These are phyloP conservation scores for Larimichthys polyactis DNA, from an alignment of 2,113 vertebrate species.

Conservation along the genomic window DNA sequence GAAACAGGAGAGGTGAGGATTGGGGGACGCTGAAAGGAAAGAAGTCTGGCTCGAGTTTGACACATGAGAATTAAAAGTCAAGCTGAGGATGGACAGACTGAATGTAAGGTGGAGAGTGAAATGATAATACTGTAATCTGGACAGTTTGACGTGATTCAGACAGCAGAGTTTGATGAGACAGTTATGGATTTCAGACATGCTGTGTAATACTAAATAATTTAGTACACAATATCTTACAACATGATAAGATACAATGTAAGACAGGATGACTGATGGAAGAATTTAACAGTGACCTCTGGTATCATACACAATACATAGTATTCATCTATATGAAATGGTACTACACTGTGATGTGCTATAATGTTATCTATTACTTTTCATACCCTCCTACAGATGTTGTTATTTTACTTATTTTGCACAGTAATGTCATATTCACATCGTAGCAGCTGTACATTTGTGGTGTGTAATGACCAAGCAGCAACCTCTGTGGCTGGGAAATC, in stretches of 20 bases:
- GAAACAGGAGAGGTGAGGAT: constrained; percentile 19
- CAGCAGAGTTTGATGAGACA: background rate
- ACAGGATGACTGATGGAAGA: background rate
- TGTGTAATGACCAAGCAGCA: too few relatives aligned
- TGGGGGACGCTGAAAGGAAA: constrained; percentile 20
- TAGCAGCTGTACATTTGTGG: too few relatives aligned
- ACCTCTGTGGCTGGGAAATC: too few relatives aligned
- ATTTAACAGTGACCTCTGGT: background rate
- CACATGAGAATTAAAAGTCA: constrained; percentile 9
- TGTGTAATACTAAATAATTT: background rate
- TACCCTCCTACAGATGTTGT: too few relatives aligned
- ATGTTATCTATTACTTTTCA: background rate
- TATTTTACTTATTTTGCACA: too few relatives aligned
- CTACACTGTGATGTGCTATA: background rate
- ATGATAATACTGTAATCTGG: background rate
- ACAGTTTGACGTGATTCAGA: background rate
- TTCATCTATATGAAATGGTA: background rate
- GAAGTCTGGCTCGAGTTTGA: constrained; percentile 3
- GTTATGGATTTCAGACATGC: background rate
- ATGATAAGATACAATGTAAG: background rate
- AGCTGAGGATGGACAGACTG: background rate
- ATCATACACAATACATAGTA: background rate
- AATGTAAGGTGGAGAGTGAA: background rate
- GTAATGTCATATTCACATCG: too few relatives aligned
- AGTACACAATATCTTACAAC: background rate